phyloP scores from a whole-genome alignment of 2,797 vertebrate species.

The Carduelis carduelis region DNA sequence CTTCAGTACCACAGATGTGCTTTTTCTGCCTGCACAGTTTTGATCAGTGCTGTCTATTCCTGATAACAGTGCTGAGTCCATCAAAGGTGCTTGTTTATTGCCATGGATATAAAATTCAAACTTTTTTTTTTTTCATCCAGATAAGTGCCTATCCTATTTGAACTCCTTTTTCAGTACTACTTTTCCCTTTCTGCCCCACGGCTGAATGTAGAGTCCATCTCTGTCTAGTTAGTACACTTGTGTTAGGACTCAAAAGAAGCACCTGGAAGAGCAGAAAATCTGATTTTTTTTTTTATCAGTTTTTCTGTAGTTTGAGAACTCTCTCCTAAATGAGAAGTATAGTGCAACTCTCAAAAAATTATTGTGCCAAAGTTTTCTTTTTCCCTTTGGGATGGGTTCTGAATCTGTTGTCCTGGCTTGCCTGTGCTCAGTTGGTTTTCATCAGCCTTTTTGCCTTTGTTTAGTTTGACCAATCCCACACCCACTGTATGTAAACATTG shows the following conservation, averaged over 20 bases:
- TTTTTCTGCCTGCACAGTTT: not conserved
- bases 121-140: not conserved
- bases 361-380: not conserved
- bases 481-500: conserved; percentile 6
- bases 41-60: not conserved
- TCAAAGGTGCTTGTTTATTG: not conserved
- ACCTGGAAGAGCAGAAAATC: not conserved
- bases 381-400: not conserved
- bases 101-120: not conserved
- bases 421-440: not conserved
- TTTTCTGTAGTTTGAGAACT: not conserved
- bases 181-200: not conserved
- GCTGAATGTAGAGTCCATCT: not conserved
- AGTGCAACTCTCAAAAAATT: not conserved
- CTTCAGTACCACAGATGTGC: not conserved
- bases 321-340: not conserved
- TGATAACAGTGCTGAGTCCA: not conserved
- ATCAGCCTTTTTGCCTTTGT: not conserved
- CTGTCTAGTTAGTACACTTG: not conserved
- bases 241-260: not conserved
- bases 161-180: not conserved
- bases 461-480: conserved; percentile 6
- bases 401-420: not conserved
- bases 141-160: not conserved
- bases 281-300: not conserved